phyloP scores from a whole-genome alignment of 2,113 vertebrate species.

The Leiothrix lutea region DNA sequence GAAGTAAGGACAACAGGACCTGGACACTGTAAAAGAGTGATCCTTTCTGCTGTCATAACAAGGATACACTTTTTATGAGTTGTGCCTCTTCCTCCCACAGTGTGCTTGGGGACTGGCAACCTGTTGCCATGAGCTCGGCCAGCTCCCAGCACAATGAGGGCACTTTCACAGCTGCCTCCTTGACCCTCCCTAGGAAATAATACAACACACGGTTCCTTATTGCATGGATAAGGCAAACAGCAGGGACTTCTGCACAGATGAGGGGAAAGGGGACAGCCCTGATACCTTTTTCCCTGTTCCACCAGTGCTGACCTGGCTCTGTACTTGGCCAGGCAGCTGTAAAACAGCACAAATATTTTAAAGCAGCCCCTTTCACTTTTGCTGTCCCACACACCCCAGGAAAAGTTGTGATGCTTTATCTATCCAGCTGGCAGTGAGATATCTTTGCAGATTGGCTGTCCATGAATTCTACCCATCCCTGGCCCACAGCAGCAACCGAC shows the following conservation, averaged over 20 bases:
- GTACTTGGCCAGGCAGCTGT: neutral
- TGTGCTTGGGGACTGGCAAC: neutral
- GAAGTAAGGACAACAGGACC: neutral
- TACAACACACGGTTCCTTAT: neutral
- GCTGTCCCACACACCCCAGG: neutral
- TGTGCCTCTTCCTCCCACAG: neutral
- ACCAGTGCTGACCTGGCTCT: neutral
- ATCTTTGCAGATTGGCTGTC: neutral
- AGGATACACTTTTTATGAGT: neutral
- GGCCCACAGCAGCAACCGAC: neutral
- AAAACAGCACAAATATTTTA: neutral
- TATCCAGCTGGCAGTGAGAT: neutral
- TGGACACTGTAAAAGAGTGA: neutral
- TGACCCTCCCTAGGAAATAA: neutral
- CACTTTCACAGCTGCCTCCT: neutral
- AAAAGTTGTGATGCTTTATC: neutral
- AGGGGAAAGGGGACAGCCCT: neutral
- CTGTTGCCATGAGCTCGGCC: neutral
- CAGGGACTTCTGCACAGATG: neutral
- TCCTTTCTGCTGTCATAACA: neutral
- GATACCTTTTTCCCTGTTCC: neutral
- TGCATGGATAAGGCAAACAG: neutral
- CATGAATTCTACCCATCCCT: conserved; percentile 22
- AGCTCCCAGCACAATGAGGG: neutral
- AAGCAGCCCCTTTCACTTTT: neutral